Conservation (phyloP, 2,113 vertebrate species). For the Polyodon spathula region DNA sequence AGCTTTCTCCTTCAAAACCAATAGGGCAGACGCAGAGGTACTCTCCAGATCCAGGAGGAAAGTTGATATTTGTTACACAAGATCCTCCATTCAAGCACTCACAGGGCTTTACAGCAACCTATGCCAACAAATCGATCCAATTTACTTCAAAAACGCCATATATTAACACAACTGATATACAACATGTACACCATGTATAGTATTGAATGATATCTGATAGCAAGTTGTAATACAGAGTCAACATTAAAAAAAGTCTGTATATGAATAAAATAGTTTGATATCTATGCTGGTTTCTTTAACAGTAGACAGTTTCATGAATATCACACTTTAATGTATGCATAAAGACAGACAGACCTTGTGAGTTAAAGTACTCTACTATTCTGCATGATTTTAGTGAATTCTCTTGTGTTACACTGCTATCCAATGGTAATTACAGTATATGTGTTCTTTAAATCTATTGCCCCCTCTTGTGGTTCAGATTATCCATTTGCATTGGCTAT, state of each 20-base stretch:
- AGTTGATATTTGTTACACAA: constrained; percentile 56
- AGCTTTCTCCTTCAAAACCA: constrained; percentile 64
- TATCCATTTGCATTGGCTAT: neutral
- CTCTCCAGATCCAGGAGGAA: constrained; percentile 56
- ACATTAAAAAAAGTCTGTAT: no score
- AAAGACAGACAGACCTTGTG: no score
- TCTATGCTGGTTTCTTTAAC: no score
- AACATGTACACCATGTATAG: no score
- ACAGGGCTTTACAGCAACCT: constrained; percentile 71
- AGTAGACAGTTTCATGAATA: no score
- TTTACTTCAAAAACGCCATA: no score
- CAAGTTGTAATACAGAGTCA: no score
- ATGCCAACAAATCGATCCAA: constrained; percentile 17
- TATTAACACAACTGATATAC: neutral
- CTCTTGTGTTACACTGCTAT: neutral
- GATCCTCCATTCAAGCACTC: constrained; percentile 70
- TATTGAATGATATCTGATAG: no score
- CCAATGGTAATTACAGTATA: constrained; percentile 2
- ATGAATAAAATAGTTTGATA: no score
- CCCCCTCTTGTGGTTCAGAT: constrained; percentile 37
- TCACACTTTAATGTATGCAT: no score
- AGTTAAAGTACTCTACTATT: no score
- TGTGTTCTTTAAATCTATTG: constrained; percentile 1
- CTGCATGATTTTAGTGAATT: neutral
- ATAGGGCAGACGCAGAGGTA: constrained; percentile 63